Percentiles rank a stretch among this genome's conserved stretches.
These are phyloP conservation scores for Taenaris catops DNA, from an alignment of 2,888 invertebrate genomes.

Conservation along the genomic window DNA sequence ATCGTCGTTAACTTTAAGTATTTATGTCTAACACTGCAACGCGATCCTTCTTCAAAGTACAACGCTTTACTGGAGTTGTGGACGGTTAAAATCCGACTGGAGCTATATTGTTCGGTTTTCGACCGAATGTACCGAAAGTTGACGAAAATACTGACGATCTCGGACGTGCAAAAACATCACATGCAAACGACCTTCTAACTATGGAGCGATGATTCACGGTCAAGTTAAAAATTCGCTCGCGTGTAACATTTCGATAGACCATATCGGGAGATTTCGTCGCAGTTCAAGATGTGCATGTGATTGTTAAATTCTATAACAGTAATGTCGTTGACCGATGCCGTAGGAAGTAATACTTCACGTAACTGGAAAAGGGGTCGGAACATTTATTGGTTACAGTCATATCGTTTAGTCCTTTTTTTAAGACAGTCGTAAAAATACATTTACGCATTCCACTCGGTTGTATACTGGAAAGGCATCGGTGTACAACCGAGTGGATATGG, in stretches of 20 bases:
- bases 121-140: conserved; percentile 16
- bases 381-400: too few species aligned
- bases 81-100: conserved; percentile 8
- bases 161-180: conserved; percentile 10
- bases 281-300: conserved; percentile 6
- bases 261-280: conserved; percentile 21
- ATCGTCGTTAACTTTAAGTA: too few species aligned
- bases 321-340: conserved; percentile 16
- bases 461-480: too few species aligned
- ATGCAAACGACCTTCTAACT: conserved; percentile 22
- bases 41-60: conserved; percentile 10
- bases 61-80: conserved; percentile 14
- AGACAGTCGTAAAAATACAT: too few species aligned
- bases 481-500: too few species aligned
- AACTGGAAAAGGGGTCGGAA: too few species aligned
- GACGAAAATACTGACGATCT: conserved; percentile 11
- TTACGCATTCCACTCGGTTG: too few species aligned
- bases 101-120: conserved; percentile 10
- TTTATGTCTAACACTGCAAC: too few species aligned
- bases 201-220: conserved; percentile 24
- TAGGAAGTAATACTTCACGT: conserved; percentile 1
- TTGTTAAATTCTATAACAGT: conserved; percentile 1
- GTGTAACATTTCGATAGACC: conserved; percentile 19
- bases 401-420: too few species aligned
- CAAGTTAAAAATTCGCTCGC: conserved; percentile 20